Percentiles rank a stretch among this genome's conserved stretches.
Conservation (phyloP, 1,140 invertebrate species). For the Drosophila leontia region DNA sequence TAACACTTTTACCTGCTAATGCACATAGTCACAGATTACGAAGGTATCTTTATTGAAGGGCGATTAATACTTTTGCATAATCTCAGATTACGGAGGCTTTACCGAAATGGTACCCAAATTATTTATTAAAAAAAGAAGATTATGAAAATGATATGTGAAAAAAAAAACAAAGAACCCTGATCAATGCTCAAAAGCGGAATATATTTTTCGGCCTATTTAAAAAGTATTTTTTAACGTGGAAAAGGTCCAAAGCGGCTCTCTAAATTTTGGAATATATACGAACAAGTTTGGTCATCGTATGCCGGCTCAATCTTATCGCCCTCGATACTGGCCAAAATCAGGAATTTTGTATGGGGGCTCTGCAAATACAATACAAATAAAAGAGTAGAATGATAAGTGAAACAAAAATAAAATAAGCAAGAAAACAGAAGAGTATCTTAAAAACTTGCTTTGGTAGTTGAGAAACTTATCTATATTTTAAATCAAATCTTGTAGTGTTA, state of each 20-base stretch:
- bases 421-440: background rate
- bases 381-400: background rate
- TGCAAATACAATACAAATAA: background rate
- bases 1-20: background rate
- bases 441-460: no score
- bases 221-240: background rate
- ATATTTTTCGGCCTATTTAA: background rate
- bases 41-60: background rate
- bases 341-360: slow-evolving; percentile 1
- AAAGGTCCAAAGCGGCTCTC: slow-evolving; percentile 56
- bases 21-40: background rate
- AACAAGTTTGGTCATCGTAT: slow-evolving; percentile 51
- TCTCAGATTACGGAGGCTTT: background rate
- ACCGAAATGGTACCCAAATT: background rate
- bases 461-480: no score
- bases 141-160: background rate
- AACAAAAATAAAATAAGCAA: background rate
- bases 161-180: background rate
- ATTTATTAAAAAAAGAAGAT: no score
- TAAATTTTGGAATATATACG: slow-evolving; percentile 57
- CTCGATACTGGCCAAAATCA: slow-evolving; percentile 39
- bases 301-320: slow-evolving; percentile 59
- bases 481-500: background rate
- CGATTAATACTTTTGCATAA: background rate
- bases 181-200: background rate